These are phyloP conservation scores for Microtus ochrogaster DNA, from an alignment of 2,113 vertebrate species.

Conservation along the genomic window DNA sequence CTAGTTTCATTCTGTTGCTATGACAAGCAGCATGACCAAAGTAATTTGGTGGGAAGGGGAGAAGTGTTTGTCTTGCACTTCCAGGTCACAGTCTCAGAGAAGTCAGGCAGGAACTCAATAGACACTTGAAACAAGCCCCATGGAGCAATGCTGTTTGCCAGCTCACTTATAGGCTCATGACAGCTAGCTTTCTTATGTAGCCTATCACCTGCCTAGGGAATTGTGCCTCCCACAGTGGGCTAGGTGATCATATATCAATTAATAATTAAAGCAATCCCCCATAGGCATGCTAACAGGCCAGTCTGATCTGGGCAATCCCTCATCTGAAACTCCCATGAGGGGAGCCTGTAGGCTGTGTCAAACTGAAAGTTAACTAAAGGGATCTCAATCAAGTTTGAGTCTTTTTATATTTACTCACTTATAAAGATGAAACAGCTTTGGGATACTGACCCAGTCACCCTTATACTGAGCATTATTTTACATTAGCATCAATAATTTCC, in stretches of 20 bases:
- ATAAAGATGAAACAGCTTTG: conserved; percentile 16
- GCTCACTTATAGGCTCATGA: not conserved
- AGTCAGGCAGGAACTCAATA: no score
- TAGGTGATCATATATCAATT: not conserved
- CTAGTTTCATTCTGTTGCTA: not conserved
- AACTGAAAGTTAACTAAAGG: not conserved
- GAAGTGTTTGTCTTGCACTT: not conserved
- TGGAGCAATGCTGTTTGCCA: not conserved
- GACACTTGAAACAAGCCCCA: no score
- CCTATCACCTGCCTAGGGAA: not conserved
- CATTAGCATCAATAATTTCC: not conserved
- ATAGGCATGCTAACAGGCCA: no score
- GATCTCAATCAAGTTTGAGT: conserved; percentile 25
- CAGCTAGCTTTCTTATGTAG: not conserved
- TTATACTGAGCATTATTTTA: not conserved
- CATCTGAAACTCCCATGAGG: not conserved
- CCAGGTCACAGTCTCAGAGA: not conserved
- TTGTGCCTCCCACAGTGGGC: no score
- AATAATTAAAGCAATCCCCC: not conserved
- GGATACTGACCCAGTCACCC: conserved; percentile 25
- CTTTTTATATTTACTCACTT: conserved; percentile 37
- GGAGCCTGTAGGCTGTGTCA: not conserved
- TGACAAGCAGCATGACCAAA: not conserved
- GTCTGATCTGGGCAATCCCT: not conserved
- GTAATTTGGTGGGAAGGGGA: not conserved